These are phyloP conservation scores for Aphelenchoides fujianensis DNA, from an alignment of 1,140 invertebrate genomes.

Conservation along the genomic window DNA sequence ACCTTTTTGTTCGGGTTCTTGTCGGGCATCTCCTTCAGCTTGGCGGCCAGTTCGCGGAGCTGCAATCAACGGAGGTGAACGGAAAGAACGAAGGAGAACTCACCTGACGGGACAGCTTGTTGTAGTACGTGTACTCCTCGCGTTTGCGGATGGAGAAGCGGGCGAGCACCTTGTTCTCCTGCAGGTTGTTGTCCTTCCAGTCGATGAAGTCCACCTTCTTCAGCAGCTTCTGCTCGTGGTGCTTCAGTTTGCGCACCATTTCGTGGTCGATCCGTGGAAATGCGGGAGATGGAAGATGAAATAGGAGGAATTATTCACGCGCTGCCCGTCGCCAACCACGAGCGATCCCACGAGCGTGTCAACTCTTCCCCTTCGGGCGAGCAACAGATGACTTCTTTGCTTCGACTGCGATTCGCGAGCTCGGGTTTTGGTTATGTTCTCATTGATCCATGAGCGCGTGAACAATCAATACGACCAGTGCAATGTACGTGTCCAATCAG, in stretches of 20 bases:
- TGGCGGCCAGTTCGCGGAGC: constrained; percentile 80
- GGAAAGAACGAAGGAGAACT: constrained; percentile 22
- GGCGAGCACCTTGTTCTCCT: constrained; percentile 86
- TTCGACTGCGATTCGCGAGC: no score
- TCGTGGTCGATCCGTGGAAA: no score
- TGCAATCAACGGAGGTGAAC: constrained; percentile 32
- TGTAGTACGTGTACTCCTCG: constrained; percentile 95
- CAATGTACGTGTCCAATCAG: no score
- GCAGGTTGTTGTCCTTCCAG: constrained; percentile 94
- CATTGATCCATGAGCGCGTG: no score
- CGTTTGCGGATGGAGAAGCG: constrained; percentile 85
- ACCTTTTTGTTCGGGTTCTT: constrained; percentile 81
- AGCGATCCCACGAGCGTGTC: no score
- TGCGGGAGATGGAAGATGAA: no score
- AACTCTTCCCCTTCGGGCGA: no score
- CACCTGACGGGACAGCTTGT: constrained; percentile 79
- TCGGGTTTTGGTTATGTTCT: no score
- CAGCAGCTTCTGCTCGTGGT: constrained; percentile 91
- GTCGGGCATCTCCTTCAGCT: constrained; percentile 83
- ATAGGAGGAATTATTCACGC: no score
- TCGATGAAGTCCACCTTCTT: constrained; percentile 98
- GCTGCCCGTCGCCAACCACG: no score
- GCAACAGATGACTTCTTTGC: no score
- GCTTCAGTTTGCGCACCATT: constrained; percentile 95
- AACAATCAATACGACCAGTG: no score